Evolutionary conservation across 2,888 invertebrate species (phyloP).

Genomic region (Drosophila borealis): DNA sequence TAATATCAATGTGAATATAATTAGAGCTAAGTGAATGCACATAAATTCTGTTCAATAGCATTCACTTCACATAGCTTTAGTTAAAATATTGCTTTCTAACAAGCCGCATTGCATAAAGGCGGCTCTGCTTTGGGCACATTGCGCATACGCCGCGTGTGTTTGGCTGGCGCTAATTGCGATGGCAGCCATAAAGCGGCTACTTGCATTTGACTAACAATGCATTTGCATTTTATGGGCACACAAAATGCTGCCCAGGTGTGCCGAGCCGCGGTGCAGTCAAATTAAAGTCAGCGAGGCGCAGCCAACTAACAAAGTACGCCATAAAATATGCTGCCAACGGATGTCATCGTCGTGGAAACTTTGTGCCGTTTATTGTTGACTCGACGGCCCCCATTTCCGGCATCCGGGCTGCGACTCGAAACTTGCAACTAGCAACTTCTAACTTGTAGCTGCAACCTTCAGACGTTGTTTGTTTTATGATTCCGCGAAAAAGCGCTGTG

Average conservation of each 20-base stretch:
- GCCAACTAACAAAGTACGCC: constrained; percentile 60
- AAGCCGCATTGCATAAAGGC: constrained; percentile 5
- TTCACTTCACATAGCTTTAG: neutral
- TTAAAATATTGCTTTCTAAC: constrained; percentile 9
- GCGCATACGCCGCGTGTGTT: constrained; percentile 58
- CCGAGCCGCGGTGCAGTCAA: constrained; percentile 32
- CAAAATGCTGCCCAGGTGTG: constrained; percentile 47
- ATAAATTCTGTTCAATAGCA: neutral
- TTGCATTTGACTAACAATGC: constrained; percentile 48
- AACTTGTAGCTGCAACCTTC: constrained; percentile 19
- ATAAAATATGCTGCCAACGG: constrained; percentile 64
- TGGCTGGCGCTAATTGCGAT: constrained; percentile 50
- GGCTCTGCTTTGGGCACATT: constrained; percentile 12
- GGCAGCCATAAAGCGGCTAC: constrained; percentile 25
- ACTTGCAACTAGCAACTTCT: constrained; percentile 19
- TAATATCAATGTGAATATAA: too few relatives aligned
- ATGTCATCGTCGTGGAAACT: constrained; percentile 59
- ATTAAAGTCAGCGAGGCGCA: constrained; percentile 60
- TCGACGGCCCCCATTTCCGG: constrained; percentile 63
- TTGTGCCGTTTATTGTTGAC: constrained; percentile 73
- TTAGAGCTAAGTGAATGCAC: neutral
- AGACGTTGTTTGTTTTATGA: constrained; percentile 68
- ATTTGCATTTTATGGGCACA: constrained; percentile 33
- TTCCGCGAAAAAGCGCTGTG: constrained; percentile 20
- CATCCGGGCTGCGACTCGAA: constrained; percentile 39